Base-by-base conservation (phyloP, 2,888 invertebrate species). In the Acanthococcus lagerstroemiae region DNA sequence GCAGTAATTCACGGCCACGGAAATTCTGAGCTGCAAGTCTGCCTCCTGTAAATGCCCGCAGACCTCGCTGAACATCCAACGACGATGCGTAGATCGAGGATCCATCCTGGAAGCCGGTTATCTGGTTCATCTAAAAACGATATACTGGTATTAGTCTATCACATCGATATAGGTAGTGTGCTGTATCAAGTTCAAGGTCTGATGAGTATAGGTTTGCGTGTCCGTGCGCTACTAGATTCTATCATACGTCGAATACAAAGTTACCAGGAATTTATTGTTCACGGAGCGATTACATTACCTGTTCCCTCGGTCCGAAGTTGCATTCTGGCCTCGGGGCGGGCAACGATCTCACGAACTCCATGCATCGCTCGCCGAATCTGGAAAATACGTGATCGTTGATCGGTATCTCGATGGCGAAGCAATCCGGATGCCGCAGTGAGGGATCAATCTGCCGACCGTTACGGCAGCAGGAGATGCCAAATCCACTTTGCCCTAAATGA, bases 31-130 rank as follows among this genome's bases (percentile, higher is more conserved):
- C 81, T 60, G 80, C 80, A 70, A 90, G 74, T 27, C 80, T 76
- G 0, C 89, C 89, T 3, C 80, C 81, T 1, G 77, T 77, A 55
- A 84, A 81, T 27, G 79, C 81, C 55, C 87, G 77, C 17, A 90
- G 73, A 1, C 80, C 76, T 0, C 77, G 74, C 4, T 83, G 76
- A 66, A 83, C 81, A 57, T 82, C 80, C 1, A 77, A 73, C 37
- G 81, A 82, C 6, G 84, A 86, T 0, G 90, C 89, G 72, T 90
- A 90, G 0, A 89, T 79, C 4, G 83, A 81, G 0, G 90, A 90
- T 0, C 84, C 83, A 73, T 90, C 90, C 3, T 85, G 74, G 70
- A 80, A 87, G 70, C 88, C 87, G 0, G 87, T 84, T 0, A 86
- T 84, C 70, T 88, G 85, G 73, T 86, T 86, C 84, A 87, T 84